Evolutionary conservation across 2,797 vertebrate species (phyloP).

Genomic region (Gymnocypris eckloni): DNA sequence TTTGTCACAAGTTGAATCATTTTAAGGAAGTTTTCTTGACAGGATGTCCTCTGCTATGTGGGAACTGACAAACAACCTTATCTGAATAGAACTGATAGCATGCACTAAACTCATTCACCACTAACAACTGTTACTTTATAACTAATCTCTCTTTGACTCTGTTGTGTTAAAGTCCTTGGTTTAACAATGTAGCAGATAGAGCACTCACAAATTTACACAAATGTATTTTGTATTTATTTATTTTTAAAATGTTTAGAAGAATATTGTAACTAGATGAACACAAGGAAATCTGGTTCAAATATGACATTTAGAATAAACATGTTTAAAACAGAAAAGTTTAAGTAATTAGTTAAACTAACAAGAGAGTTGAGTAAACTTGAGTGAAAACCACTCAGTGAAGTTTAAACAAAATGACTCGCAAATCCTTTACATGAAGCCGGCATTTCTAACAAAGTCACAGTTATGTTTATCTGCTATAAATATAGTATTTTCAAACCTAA

Average conservation of each 20-base stretch:
- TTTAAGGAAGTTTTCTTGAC: not conserved
- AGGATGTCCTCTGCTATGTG: slow-evolving; percentile 3
- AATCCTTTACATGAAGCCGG: not conserved
- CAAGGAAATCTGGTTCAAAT: not conserved
- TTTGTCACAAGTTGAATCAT: not conserved
- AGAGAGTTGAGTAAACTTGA: not conserved
- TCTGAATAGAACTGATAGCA: not conserved
- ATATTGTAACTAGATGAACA: not conserved
- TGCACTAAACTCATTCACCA: not conserved
- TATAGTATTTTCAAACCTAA: not conserved
- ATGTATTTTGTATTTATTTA: too few species aligned
- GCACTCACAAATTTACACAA: not conserved
- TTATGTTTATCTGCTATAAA: not conserved
- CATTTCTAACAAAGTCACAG: not conserved
- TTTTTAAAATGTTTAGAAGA: not conserved
- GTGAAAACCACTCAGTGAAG: not conserved
- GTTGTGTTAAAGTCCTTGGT: slow-evolving; percentile 36
- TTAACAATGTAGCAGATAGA: slow-evolving; percentile 4
- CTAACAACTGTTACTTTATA: slow-evolving; percentile 31
- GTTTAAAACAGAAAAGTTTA: not conserved
- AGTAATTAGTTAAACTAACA: not conserved
- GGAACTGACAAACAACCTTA: slow-evolving; percentile 1
- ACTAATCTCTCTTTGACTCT: slow-evolving; percentile 23
- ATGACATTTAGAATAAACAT: not conserved
- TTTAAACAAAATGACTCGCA: not conserved